These are phyloP conservation scores for Madoqua kirkii DNA, from an alignment of 2,113 vertebrate genomes.

Conservation along the genomic window DNA sequence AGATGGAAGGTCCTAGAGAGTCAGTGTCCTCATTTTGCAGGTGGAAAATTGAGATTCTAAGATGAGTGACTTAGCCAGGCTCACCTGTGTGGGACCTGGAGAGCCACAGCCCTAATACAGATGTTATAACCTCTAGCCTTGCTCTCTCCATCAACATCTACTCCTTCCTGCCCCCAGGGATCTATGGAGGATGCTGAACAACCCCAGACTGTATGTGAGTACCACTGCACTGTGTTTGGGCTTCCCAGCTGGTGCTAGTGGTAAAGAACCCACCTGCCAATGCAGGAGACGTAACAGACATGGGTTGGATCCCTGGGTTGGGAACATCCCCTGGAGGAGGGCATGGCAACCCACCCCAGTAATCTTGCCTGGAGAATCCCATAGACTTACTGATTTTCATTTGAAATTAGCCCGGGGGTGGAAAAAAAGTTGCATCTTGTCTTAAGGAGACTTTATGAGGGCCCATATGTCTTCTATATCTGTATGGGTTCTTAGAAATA, in stretches of 20 bases:
- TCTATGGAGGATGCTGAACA: not conserved
- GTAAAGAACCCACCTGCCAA: not conserved
- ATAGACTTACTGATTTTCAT: not conserved
- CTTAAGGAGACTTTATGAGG: not conserved
- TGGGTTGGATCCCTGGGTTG: not conserved
- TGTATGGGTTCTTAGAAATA: not conserved
- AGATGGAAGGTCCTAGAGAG: not conserved
- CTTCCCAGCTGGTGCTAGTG: not conserved
- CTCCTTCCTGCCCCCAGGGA: not conserved
- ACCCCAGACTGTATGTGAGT: not conserved
- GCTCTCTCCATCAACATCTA: not conserved
- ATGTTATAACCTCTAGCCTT: fast-evolving
- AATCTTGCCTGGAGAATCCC: not conserved
- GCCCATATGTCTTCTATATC: not conserved
- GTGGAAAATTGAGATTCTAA: not conserved
- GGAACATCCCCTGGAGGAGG: not conserved
- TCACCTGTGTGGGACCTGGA: not conserved
- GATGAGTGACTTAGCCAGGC: not conserved
- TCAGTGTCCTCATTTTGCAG: not conserved
- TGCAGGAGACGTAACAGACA: not conserved
- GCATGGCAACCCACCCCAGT: not conserved
- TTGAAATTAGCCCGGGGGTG: not conserved
- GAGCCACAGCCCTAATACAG: fast-evolving
- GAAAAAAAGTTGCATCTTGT: not conserved
- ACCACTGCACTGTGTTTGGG: not conserved